Evolutionary conservation across 2,113 vertebrate species (phyloP).

Genomic region (Pangasianodon gigas): DNA sequence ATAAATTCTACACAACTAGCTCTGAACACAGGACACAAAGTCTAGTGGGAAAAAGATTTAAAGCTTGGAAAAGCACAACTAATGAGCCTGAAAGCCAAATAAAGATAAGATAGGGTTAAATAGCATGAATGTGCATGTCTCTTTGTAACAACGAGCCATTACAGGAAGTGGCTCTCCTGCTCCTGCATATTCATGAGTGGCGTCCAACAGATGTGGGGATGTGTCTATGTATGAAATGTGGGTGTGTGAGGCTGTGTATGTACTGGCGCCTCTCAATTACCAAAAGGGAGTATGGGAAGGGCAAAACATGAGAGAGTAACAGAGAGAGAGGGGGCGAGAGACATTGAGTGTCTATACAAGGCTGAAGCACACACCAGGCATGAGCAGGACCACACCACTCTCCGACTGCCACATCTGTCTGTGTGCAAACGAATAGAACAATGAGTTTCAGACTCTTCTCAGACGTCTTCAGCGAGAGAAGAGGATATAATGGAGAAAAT

Average conservation of each 20-base stretch:
- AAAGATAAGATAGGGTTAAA: constrained; percentile 41
- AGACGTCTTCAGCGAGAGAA: constrained; percentile 13
- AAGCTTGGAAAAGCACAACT: constrained; percentile 26
- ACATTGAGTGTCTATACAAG: constrained; percentile 7
- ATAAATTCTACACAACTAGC: constrained; percentile 47
- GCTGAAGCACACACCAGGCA: constrained; percentile 13
- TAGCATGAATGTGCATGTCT: constrained; percentile 33
- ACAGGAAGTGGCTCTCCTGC: constrained; percentile 41
- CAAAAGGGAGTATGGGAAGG: constrained; percentile 11
- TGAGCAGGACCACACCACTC: constrained; percentile 31
- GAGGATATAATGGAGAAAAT: constrained; percentile 39
- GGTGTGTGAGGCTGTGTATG: constrained; percentile 21
- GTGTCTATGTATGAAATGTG: constrained; percentile 36
- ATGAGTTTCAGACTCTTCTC: constrained; percentile 36
- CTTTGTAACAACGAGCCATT: constrained; percentile 34
- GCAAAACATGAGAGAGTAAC: constrained; percentile 12
- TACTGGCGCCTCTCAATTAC: constrained; percentile 23
- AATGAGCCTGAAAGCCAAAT: constrained; percentile 33
- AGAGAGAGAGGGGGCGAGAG: constrained; percentile 1
- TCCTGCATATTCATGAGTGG: constrained; percentile 56
- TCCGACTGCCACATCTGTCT: constrained; percentile 42
- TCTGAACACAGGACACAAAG: background rate
- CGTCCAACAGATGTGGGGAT: constrained; percentile 45
- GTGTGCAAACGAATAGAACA: constrained; percentile 29
- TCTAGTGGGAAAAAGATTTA: constrained; percentile 27